These are phyloP conservation scores for Eufriesea mexicana DNA, from an alignment of 1,140 invertebrate species.

Conservation along the genomic window DNA sequence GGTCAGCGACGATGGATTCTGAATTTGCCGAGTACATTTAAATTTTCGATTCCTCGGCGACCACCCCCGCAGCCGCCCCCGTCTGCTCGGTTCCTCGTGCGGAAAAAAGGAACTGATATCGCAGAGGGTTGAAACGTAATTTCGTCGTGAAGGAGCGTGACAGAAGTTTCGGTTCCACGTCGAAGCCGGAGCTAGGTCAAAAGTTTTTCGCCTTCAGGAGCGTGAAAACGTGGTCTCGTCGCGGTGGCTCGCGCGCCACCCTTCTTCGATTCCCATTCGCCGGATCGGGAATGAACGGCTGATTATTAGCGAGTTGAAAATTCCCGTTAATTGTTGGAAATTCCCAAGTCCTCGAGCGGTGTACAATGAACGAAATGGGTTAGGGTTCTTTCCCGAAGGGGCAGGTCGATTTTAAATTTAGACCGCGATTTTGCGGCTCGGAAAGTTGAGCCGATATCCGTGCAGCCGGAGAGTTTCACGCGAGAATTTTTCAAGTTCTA, in stretches of 20 bases:
- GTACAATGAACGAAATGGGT: no score
- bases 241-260: not conserved
- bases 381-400: not conserved
- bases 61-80: not conserved
- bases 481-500: not conserved
- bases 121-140: slow-evolving; percentile 29
- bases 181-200: slow-evolving; percentile 12
- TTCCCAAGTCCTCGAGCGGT: slow-evolving; percentile 13
- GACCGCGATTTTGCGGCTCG: not conserved
- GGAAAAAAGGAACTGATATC: slow-evolving; percentile 9
- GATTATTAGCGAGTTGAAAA: slow-evolving; percentile 46
- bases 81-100: no score
- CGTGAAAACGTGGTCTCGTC: not conserved
- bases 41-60: slow-evolving; percentile 30
- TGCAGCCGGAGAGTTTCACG: not conserved
- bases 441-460: not conserved
- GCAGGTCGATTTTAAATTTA: slow-evolving; percentile 15
- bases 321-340: slow-evolving; percentile 36
- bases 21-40: slow-evolving; percentile 36
- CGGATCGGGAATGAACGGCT: not conserved
- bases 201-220: slow-evolving; percentile 28
- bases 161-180: not conserved
- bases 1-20: slow-evolving; percentile 14
- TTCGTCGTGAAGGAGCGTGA: not conserved
- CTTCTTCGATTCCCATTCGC: not conserved